Conservation (phyloP, 2,113 vertebrate genomes). For the Sylvietta virens region DNA sequence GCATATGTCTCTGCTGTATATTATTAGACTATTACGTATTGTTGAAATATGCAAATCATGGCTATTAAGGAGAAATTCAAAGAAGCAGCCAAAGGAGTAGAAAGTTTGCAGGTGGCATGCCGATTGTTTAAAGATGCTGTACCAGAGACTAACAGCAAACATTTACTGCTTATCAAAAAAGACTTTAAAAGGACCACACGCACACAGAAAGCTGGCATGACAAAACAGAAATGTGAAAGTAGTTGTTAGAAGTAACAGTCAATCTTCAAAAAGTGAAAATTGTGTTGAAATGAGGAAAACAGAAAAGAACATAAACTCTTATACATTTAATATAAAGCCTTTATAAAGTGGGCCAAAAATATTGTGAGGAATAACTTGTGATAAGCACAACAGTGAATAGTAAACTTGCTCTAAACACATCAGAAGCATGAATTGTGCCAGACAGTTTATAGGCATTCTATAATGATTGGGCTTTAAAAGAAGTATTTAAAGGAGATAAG, state of each 20-base stretch:
- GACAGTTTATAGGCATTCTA: conserved; percentile 11
- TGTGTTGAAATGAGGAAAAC: conserved; percentile 9
- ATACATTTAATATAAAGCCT: not conserved
- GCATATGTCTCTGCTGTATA: not conserved
- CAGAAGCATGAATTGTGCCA: conserved; percentile 18
- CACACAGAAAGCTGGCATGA: conserved; percentile 35
- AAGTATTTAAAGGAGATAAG: conserved; percentile 10
- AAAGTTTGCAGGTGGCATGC: conserved; percentile 32
- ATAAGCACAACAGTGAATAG: not conserved
- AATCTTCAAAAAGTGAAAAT: conserved; percentile 31
- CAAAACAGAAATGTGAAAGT: conserved; percentile 27
- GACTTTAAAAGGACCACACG: conserved; percentile 39
- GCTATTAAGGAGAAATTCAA: conserved; percentile 30
- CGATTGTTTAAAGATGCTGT: not conserved
- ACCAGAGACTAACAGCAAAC: conserved; percentile 4
- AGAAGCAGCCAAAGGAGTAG: conserved; percentile 8
- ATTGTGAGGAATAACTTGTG: conserved; percentile 8
- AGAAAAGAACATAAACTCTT: not conserved
- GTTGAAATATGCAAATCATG: conserved; percentile 37
- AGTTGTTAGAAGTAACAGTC: not conserved
- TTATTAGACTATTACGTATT: not conserved
- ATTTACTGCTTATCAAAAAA: not conserved
- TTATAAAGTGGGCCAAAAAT: conserved; percentile 22
- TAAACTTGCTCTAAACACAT: conserved; percentile 27
- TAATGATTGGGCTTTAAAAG: conserved; percentile 1